Evolutionary conservation across 1,140 invertebrate genomes (phyloP), one percentile per base, ranked within the genome.

Genomic region (Colletes latitarsis): DNA sequence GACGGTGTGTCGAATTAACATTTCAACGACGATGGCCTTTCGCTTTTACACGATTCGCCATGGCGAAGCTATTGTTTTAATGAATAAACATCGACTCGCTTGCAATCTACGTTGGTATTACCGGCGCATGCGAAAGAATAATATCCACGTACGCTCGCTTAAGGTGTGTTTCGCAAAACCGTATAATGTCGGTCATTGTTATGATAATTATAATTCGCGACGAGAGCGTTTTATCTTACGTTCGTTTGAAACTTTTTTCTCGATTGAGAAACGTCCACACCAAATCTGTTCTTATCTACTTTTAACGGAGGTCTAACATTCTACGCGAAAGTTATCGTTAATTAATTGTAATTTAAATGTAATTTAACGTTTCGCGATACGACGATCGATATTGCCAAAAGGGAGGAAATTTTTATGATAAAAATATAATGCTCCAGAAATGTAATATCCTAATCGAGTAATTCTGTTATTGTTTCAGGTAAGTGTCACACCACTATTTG

Each of bases 81-180:
- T 84, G 84, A 85, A 85, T 85, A 84, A 85, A 85, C 82, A 85
- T 84, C 41, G 53, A 53, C 49, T 53, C 52, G 39, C 57, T 55
- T 39, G 57, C 80, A 84, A 79, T 84, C 77, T 53, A 43, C 53
- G 66, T 60, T 19, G 66, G 10, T 39, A 64, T 39, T 67, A 53
- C 52, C 55, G 60, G 57, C 57, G 12, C 76, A 66, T 8, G 21
- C 15, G 55, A 76, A 64, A 43, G 66, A 73, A 79, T 46, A 64
- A 17, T 53, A 43, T 74, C 57, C 46, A 15, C 19, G 58, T 21
- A 53, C 19, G 30, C 15, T 52, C 46, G 15, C 21, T 43, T 60
- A 17, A 17, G 15, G 53, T 53, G 6, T 6, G 17, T 64, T 63
- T 49, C 58, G 60, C 49, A 58, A 66, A 58, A 73, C 15, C 19